Evolutionary conservation across 2,113 vertebrate species (phyloP).

Genomic region (Sturnira hondurensis): DNA sequence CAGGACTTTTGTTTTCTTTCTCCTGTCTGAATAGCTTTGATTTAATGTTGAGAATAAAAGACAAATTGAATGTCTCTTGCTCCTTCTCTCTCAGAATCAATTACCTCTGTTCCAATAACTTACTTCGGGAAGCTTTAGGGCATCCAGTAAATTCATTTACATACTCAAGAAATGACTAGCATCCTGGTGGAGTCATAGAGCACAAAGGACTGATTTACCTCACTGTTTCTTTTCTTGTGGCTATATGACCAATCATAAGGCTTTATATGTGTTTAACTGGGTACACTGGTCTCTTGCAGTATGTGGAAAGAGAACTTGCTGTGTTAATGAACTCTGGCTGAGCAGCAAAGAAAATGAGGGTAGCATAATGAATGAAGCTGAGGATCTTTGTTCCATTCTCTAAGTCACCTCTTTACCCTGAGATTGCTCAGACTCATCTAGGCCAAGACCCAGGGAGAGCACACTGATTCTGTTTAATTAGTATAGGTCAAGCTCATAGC

Average conservation of each 20-base stretch:
- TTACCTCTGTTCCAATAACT: constrained; percentile 40
- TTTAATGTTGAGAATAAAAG: constrained; percentile 46
- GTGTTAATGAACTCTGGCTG: constrained; percentile 62
- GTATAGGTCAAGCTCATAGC: constrained; percentile 56
- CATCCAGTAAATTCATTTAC: constrained; percentile 27
- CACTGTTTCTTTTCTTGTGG: neutral
- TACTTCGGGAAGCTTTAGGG: constrained; percentile 37
- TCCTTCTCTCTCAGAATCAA: constrained; percentile 18
- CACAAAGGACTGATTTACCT: neutral
- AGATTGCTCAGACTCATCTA: constrained; percentile 41
- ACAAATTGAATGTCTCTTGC: neutral
- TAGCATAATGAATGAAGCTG: constrained; percentile 52
- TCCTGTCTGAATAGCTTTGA: constrained; percentile 17
- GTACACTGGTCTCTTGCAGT: neutral
- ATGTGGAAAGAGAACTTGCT: constrained; percentile 23
- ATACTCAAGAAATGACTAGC: constrained; percentile 54
- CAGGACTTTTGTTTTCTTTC: neutral
- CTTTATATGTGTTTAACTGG: neutral
- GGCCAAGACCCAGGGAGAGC: constrained; percentile 50
- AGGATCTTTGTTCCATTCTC: constrained; percentile 56
- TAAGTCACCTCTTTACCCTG: constrained; percentile 55
- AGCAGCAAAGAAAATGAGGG: constrained; percentile 30
- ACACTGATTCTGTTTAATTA: constrained; percentile 62
- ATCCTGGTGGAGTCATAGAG: neutral
- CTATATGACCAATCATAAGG: neutral